Evolutionary conservation across 2,113 vertebrate genomes (phyloP).

Genomic region (Malurus elegans): DNA sequence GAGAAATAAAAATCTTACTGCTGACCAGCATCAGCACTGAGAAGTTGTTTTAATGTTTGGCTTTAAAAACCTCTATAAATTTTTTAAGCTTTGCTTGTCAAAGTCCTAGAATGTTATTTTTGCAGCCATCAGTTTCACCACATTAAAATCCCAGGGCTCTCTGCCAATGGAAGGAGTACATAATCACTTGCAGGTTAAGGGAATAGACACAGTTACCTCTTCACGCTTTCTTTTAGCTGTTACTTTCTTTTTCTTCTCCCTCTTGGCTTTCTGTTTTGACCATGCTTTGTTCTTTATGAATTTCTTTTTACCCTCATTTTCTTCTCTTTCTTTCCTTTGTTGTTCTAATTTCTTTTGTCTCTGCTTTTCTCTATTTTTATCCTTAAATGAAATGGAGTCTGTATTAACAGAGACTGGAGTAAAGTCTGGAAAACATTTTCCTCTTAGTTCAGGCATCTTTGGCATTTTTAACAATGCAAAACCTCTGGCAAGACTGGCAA

Average conservation of each 20-base stretch:
- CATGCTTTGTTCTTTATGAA: slow-evolving; percentile 85
- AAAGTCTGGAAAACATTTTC: slow-evolving; percentile 84
- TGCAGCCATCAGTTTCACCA: neutral
- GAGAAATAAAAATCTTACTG: neutral
- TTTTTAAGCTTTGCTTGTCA: neutral
- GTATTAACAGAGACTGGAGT: slow-evolving; percentile 77
- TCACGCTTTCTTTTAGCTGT: slow-evolving; percentile 82
- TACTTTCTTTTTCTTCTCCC: slow-evolving; percentile 82
- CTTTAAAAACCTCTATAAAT: neutral
- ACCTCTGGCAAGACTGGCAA: slow-evolving; percentile 82
- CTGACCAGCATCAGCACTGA: neutral
- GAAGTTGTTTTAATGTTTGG: neutral
- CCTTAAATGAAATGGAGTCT: slow-evolving; percentile 88
- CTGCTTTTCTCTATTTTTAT: slow-evolving; percentile 89
- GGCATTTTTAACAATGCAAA: slow-evolving; percentile 93
- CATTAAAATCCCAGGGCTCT: neutral
- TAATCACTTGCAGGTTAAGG: neutral
- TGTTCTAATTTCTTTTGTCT: slow-evolving; percentile 84
- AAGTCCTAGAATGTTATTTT: neutral
- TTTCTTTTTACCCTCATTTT: slow-evolving; percentile 66
- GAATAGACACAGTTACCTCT: slow-evolving; percentile 70
- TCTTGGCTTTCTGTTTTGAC: slow-evolving; percentile 93
- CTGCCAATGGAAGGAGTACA: neutral
- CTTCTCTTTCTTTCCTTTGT: slow-evolving; percentile 56
- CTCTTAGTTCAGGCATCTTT: slow-evolving; percentile 91